These are phyloP conservation scores for Psix sp. DNA, from an alignment of 1,140 invertebrate genomes.

Conservation along the genomic window DNA sequence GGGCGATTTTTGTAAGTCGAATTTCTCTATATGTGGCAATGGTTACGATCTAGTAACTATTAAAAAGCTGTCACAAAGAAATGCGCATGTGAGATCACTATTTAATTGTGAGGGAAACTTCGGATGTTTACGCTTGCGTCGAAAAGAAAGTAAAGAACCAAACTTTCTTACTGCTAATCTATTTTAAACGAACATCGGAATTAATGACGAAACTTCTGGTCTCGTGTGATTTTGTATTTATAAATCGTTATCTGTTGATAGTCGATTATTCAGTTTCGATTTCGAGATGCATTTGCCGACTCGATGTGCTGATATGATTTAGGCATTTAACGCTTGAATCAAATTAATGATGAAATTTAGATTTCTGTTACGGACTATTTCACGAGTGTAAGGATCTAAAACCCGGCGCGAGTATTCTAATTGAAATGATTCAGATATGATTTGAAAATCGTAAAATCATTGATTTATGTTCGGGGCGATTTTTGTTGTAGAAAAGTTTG, in stretches of 20 bases:
- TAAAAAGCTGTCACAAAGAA: conserved; percentile 34
- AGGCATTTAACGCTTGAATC: too few relatives aligned
- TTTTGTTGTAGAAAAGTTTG: too few relatives aligned
- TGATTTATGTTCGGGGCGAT: too few relatives aligned
- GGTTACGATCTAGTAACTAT: conserved; percentile 35
- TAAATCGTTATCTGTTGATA: background rate
- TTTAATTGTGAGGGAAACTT: conserved; percentile 54
- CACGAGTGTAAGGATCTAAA: too few relatives aligned
- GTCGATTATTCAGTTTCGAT: conserved; percentile 3
- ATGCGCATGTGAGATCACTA: conserved; percentile 27
- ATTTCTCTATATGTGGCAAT: conserved; percentile 26
- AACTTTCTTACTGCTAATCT: conserved; percentile 45
- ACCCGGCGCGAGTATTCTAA: too few relatives aligned
- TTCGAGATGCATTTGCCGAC: too few relatives aligned
- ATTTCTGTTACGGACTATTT: too few relatives aligned
- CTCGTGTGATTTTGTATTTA: conserved; percentile 14
- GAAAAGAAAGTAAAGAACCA: conserved; percentile 57
- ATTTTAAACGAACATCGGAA: conserved; percentile 29
- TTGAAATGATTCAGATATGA: too few relatives aligned
- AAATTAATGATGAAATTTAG: too few relatives aligned
- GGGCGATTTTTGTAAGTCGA: background rate
- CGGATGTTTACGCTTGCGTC: conserved; percentile 53
- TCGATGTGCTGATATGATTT: too few relatives aligned
- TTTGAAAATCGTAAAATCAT: too few relatives aligned
- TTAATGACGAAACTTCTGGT: conserved; percentile 45